Base-by-base conservation (phyloP, 2,113 vertebrate genomes). In the Alethe diademata region DNA sequence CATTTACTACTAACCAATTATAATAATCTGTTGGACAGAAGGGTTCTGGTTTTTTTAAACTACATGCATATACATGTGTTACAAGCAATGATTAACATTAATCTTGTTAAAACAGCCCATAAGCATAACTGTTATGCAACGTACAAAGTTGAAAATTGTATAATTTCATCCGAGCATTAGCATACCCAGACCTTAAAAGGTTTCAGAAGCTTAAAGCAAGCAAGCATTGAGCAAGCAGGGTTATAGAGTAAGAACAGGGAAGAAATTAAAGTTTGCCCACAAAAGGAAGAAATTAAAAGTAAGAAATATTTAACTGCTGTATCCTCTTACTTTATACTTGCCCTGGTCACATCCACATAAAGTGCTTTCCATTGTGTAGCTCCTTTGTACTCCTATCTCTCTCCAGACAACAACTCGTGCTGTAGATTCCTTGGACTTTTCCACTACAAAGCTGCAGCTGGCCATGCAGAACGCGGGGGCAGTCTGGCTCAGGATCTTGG, bases 351-450 rank as follows among this genome's bases (percentile, higher is more conserved):
- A 99, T 53, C 99, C 99, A 92, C 99, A 99, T 69, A 99, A 97
- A 0, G 99, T 99, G 95, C 99, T 99, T 97, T 99, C 99, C 99
- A 99, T 99, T 74, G 99, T 99, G 72, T 99, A 99, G 96, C 99
- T 99, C 92, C 99, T 98, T 54, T 99, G 98, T 19, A 99, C 99
- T 53, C 99, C 99, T 60, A 99, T 99, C 95, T 99, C 99, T 92
- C 99, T 98, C 99, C 99, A 99, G 11, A 99, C 99, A 65, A 99
- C 99, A 74, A 99, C 99, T 3, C 99, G 98, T 1, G 99, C 99
- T 8, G 99, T 99, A 29, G 99, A 98, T 95, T 99, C 99, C 94
- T 99, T 99, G 62, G 99, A 99, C 86, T 99, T 99, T 90, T 99
- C 99, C 83, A 99, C 99, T 31, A 99, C 99, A 84, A 99, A 99